Base-by-base conservation (phyloP, 2,113 vertebrate species). In the Egretta garzetta region DNA sequence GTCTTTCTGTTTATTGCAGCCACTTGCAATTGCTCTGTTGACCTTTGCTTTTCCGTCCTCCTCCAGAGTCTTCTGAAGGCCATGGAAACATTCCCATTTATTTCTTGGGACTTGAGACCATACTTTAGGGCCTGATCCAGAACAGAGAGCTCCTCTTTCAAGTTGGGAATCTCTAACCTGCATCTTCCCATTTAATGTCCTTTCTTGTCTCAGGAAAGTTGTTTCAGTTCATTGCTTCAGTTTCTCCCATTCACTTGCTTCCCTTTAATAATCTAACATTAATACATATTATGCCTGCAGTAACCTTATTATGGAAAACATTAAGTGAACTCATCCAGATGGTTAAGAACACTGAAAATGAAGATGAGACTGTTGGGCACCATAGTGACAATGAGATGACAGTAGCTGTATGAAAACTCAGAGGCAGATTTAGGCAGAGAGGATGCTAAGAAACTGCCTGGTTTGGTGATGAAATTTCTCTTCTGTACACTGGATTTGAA, bases 1-100 rank as follows among this genome's bases (percentile, higher is more conserved):
- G 70, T 41, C 14, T 10, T 70, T 86, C 62, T 96, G 96, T 95
- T 97, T 97, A 92, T 76, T 94, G 50, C 73, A 91, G 70, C 93
- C 66, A 76, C 84, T 96, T 95, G 77, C 79, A 86, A 58, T 93
- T 92, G 55, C 81, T 86, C 11, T 27, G 41, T 66, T 90, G 94
- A 96, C 80, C 74, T 96, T 97, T 95, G 39, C 62, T 92, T 89
- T n/a, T 72, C 60, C 14, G 1, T 91, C 80, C 35, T 96, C 71
- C 47, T 95, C 73, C 49, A 79, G 68, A 67, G 49, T 68, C 76
- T 88, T 64, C 49, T 62, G 83, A 92, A 72, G 83, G 73, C 60
- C 49, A 9, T 49, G 66, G 76, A 96, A 88, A 76, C 12, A 33
- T 24, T 89, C 23, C 39, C 28, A 7, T 85, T 62, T 93, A 11